phyloP scores from a whole-genome alignment of 2,888 invertebrate genomes.

The Ennomos fuscantarius region DNA sequence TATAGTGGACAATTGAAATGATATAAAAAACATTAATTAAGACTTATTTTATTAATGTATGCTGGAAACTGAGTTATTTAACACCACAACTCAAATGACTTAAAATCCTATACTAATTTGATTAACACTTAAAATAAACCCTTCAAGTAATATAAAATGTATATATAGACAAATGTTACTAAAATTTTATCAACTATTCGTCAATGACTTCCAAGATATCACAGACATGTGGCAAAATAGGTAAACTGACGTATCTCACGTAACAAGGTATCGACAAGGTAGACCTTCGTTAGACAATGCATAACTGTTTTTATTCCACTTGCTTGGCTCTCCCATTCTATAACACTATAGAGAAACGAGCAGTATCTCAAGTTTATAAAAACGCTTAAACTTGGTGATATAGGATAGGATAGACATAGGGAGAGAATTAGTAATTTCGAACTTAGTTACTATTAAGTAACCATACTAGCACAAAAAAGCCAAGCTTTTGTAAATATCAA shows the following conservation, averaged over 20 bases:
- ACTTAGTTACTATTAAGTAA: too few relatives aligned
- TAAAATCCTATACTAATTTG: constrained; percentile 1
- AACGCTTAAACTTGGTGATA: background rate
- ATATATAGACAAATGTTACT: constrained; percentile 6
- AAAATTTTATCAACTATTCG: constrained; percentile 18
- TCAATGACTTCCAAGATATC: constrained; percentile 14
- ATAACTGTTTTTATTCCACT: constrained; percentile 30
- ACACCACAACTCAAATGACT: too few relatives aligned
- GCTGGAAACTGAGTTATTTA: too few relatives aligned
- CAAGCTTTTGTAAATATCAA: too few relatives aligned
- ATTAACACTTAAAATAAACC: constrained; percentile 13
- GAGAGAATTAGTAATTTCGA: too few relatives aligned
- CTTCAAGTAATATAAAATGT: constrained; percentile 14
- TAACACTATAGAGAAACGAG: constrained; percentile 1
- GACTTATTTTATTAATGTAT: too few relatives aligned
- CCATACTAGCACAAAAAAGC: too few relatives aligned
- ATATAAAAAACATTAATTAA: too few relatives aligned
- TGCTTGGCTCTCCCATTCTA: constrained; percentile 19
- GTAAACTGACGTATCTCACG: constrained; percentile 24
- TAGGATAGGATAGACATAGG: too few relatives aligned
- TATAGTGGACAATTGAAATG: too few relatives aligned
- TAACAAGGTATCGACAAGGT: constrained; percentile 24
- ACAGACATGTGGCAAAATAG: constrained; percentile 16
- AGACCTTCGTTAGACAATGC: constrained; percentile 35
- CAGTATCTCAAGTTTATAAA: constrained; percentile 17